A percentile compares a stretch with the other conserved stretches of the same genome.
phyloP scores from a whole-genome alignment of 2,888 invertebrate species.

The Hemicrepidius hirtus region DNA sequence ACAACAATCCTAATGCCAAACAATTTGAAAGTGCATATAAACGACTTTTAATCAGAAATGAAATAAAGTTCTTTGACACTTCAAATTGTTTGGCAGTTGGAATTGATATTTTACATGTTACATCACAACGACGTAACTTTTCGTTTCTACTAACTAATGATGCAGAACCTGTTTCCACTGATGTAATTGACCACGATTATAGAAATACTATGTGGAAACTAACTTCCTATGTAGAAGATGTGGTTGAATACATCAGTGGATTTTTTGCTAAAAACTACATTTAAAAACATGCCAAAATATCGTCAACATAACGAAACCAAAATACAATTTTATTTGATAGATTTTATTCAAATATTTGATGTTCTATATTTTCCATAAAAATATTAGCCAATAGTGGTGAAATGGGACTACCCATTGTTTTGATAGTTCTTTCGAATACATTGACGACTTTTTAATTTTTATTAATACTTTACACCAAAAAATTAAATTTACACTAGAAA shows the following conservation, averaged over 20 bases:
- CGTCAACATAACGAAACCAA: too few species aligned
- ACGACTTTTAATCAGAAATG: slow-evolving; percentile 43
- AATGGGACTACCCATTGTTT: too few species aligned
- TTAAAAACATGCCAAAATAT: too few species aligned
- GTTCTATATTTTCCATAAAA: too few species aligned
- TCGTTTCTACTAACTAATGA: neutral
- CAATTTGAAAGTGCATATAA: slow-evolving; percentile 55
- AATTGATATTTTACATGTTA: slow-evolving; percentile 36
- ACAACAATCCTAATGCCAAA: slow-evolving; percentile 52
- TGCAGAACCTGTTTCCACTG: neutral
- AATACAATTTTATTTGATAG: too few species aligned
- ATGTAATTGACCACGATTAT: slow-evolving; percentile 13
- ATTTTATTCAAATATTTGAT: too few species aligned
- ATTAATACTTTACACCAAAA: too few species aligned
- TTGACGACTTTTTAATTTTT: too few species aligned
- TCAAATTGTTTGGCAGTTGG: slow-evolving; percentile 41
- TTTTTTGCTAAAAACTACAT: slow-evolving; percentile 43
- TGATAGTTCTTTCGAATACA: too few species aligned
- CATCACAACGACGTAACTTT: slow-evolving; percentile 8
- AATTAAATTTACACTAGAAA: too few species aligned
- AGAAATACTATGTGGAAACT: slow-evolving; percentile 20
- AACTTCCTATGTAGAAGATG: slow-evolving; percentile 37
- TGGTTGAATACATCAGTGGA: slow-evolving; percentile 43
- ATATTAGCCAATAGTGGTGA: too few species aligned
- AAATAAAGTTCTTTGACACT: slow-evolving; percentile 39